Conservation (phyloP, 2,113 vertebrate genomes). For the Phalacrocorax brasilianus region DNA sequence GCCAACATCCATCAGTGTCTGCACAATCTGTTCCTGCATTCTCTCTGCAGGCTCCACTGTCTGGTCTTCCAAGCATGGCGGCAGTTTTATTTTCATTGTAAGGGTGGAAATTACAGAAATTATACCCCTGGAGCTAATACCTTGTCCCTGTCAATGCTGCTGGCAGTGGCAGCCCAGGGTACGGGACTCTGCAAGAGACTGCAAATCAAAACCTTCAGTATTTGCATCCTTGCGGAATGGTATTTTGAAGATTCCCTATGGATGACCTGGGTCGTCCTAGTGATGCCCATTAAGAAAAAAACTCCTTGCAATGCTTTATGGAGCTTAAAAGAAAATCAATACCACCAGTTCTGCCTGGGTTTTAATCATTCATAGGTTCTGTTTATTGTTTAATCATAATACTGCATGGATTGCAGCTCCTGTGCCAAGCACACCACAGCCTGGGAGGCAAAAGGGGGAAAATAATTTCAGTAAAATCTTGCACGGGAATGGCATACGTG, state of each 20-base stretch:
- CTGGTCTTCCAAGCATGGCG: not conserved
- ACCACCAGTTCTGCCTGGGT: not conserved
- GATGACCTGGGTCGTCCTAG: not conserved
- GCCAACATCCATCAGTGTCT: not conserved
- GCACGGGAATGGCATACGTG: not conserved
- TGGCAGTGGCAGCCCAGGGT: not conserved
- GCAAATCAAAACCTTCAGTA: not conserved
- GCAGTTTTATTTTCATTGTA: not conserved
- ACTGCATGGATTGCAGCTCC: not conserved
- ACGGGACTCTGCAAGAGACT: not conserved
- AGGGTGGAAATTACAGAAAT: not conserved
- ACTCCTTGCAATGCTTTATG: not conserved
- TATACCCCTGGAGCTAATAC: not conserved
- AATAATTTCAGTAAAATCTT: not conserved
- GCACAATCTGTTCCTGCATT: not conserved
- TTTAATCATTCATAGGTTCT: not conserved
- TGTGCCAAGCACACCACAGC: not conserved
- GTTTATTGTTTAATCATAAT: conserved; percentile 26
- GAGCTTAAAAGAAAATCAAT: not conserved
- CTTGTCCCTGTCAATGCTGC: not conserved
- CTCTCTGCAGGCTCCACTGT: not conserved
- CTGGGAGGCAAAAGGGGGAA: not conserved
- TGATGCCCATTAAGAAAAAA: not conserved
- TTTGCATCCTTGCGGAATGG: not conserved
- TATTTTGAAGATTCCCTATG: not conserved